These are phyloP conservation scores for Boulengeromyrus knoepffleri DNA, from an alignment of 2,113 vertebrate genomes.

Conservation along the genomic window DNA sequence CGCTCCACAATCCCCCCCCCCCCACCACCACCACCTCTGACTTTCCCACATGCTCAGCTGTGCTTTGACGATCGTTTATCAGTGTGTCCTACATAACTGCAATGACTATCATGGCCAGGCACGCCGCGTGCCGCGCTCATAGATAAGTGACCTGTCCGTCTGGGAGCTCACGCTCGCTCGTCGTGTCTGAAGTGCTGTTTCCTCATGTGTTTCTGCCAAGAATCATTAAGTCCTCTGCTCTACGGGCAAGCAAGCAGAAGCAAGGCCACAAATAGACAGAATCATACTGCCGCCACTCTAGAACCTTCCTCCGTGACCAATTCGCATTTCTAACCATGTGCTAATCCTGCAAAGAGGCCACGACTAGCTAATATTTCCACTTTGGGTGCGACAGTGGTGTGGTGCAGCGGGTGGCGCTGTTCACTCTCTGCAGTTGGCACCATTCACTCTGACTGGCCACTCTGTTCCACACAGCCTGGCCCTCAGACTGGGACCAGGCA, in stretches of 20 bases:
- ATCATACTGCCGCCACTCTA: neutral
- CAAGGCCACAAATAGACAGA: neutral
- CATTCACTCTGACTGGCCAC: neutral
- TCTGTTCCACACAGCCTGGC: neutral
- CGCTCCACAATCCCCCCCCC: too few species aligned
- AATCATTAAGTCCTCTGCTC: neutral
- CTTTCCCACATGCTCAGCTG: neutral
- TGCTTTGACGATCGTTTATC: constrained; percentile 11
- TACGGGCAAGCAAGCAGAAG: neutral
- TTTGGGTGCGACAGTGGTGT: neutral
- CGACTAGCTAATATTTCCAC: neutral
- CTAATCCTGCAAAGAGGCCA: neutral
- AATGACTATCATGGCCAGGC: neutral
- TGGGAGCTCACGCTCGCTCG: neutral
- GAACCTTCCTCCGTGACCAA: neutral
- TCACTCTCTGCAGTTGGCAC: neutral
- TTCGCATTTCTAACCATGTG: neutral
- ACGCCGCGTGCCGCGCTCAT: neutral
- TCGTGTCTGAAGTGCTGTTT: neutral
- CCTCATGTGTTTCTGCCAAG: neutral
- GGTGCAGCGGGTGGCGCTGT: neutral
- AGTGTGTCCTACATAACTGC: neutral
- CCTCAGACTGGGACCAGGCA: neutral
- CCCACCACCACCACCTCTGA: neutral
- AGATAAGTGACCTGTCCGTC: neutral